Evolutionary conservation across 1,140 invertebrate genomes (phyloP).

Genomic region (Subanguina moxae): DNA sequence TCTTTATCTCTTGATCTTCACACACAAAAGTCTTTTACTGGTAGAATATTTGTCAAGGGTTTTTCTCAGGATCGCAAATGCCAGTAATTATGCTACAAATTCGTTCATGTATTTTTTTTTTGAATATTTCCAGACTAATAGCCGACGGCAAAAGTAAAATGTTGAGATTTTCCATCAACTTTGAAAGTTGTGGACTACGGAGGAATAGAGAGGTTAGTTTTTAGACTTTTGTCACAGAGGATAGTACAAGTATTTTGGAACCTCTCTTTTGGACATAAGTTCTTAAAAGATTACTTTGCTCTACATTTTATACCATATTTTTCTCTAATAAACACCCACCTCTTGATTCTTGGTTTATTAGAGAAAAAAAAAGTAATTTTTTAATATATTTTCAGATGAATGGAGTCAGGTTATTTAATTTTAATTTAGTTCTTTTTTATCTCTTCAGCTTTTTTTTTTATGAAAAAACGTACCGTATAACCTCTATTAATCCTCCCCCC

Average conservation of each 20-base stretch:
- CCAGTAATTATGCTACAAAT: conserved; percentile 17
- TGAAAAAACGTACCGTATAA: no score
- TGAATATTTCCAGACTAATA: conserved; percentile 3
- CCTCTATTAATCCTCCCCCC: no score
- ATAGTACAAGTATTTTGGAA: no score
- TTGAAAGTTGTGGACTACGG: conserved; percentile 53
- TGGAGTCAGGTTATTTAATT: conserved; percentile 39
- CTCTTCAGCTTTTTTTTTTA: no score
- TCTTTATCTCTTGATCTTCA: conserved; percentile 34
- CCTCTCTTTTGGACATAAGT: no score
- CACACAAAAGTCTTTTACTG: conserved; percentile 46
- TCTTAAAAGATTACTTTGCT: no score
- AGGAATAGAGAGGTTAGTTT: conserved; percentile 41
- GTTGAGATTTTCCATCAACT: conserved; percentile 45
- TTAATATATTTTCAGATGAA: conserved; percentile 45
- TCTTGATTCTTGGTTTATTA: no score
- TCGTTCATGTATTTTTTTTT: no score
- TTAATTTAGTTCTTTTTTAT: no score
- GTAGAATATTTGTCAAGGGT: conserved; percentile 55
- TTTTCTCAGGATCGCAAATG: conserved; percentile 42
- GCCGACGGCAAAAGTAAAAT: conserved; percentile 28
- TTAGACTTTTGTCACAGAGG: no score
- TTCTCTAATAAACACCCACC: no score
- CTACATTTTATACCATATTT: no score
- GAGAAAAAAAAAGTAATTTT: background rate